Conservation (phyloP, 92 coral and sea anemone genomes). For the Actinostola sp. region DNA sequence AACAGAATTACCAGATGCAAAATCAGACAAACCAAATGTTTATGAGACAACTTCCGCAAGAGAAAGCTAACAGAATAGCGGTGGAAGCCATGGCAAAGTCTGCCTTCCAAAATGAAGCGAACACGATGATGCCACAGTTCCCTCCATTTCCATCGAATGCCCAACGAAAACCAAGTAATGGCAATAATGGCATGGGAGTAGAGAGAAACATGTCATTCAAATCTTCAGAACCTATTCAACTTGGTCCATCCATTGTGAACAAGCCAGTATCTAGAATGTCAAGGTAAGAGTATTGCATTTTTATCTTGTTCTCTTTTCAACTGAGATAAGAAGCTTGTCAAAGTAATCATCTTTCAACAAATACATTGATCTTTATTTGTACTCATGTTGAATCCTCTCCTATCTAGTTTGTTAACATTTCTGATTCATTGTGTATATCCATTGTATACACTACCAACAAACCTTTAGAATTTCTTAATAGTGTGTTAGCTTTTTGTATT, state of each 20-base stretch:
- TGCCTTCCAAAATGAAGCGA: constrained; percentile 77
- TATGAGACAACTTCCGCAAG: constrained; percentile 90
- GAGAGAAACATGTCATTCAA: constrained; percentile 54
- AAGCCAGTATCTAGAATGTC: constrained; percentile 82
- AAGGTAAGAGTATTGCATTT: constrained; percentile 52
- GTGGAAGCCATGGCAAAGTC: constrained; percentile 99
- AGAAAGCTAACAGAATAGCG: constrained; percentile 95
- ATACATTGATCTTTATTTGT: background rate
- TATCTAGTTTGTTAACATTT: background rate
- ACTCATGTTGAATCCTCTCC: background rate
- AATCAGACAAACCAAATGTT: constrained; percentile 70
- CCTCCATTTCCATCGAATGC: constrained; percentile 60
- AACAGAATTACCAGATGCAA: constrained; percentile 80
- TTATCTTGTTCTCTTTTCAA: background rate
- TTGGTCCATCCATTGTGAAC: constrained; percentile 91
- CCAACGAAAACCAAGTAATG: constrained; percentile 45
- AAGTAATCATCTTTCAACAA: background rate
- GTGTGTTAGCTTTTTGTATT: constrained; percentile 34
- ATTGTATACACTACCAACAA: background rate
- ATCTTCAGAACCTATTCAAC: constrained; percentile 78
- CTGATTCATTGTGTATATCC: constrained; percentile 2
- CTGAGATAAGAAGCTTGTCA: background rate
- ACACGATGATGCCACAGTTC: constrained; percentile 67
- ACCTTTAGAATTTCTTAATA: background rate
- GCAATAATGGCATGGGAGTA: constrained; percentile 26